Percentiles rank a stretch among this genome's conserved stretches.
These are phyloP conservation scores for Rattus rattus DNA, from an alignment of 2,113 vertebrate genomes.

Conservation along the genomic window DNA sequence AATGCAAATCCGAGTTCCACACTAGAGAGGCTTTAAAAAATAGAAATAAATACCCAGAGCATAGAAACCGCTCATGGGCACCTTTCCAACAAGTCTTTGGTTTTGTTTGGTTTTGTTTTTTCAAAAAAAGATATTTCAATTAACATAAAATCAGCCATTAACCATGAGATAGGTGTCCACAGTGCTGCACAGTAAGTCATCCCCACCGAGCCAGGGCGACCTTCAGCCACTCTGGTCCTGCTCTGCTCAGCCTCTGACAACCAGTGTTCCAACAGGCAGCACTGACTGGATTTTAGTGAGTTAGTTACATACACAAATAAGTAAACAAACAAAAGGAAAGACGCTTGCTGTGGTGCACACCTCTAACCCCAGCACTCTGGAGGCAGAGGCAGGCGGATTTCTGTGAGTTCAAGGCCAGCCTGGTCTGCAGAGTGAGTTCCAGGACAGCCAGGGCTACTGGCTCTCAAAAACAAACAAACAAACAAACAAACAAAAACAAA, in stretches of 20 bases:
- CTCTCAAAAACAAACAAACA: not conserved
- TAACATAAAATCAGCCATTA: not conserved
- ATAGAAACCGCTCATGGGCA: not conserved
- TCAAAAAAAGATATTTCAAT: not conserved
- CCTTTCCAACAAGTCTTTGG: not conserved
- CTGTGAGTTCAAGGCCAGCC: not conserved
- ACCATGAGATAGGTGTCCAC: not conserved
- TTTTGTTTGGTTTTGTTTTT: not conserved
- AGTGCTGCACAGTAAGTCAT: not conserved
- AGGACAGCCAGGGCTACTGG: not conserved
- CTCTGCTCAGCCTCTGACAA: not conserved
- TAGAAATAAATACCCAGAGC: not conserved
- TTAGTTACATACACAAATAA: not conserved
- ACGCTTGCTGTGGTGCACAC: not conserved
- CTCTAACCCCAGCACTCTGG: not conserved
- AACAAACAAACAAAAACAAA: not conserved
- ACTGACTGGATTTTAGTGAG: not conserved
- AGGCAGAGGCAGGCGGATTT: not conserved
- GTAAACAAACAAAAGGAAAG: not conserved
- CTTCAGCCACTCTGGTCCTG: accelerated
- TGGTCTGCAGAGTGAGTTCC: not conserved
- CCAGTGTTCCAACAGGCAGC: not conserved
- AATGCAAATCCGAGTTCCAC: not conserved
- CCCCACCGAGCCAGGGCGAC: not conserved
- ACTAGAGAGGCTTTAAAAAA: not conserved